These are phyloP conservation scores for Leiothrix lutea DNA, from an alignment of 2,113 vertebrate species.

Conservation along the genomic window DNA sequence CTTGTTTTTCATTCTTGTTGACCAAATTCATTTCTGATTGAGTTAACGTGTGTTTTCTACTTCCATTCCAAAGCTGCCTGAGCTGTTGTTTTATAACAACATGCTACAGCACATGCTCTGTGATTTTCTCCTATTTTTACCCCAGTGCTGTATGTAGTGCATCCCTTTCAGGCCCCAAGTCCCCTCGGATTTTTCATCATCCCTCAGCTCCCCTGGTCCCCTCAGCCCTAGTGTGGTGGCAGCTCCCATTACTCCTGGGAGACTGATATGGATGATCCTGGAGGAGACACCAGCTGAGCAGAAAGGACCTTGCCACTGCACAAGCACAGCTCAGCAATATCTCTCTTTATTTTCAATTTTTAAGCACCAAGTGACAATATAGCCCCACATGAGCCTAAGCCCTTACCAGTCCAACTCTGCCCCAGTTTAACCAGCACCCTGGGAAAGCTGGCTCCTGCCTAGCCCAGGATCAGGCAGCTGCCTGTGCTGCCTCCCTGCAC, in stretches of 20 bases:
- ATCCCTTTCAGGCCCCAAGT: too few species aligned
- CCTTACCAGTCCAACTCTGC: too few species aligned
- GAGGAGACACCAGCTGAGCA: not conserved
- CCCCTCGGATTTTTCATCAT: not conserved
- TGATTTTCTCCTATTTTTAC: not conserved
- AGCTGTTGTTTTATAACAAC: not conserved
- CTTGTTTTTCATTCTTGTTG: not conserved
- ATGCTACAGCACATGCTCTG: rapidly evolving
- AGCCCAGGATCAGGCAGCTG: not conserved
- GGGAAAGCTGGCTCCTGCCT: not conserved
- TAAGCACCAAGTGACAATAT: too few species aligned
- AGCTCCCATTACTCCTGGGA: not conserved
- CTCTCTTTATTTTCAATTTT: not conserved
- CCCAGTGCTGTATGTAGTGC: rapidly evolving
- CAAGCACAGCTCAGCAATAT: not conserved
- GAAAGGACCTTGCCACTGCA: not conserved
- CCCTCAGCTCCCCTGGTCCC: not conserved
- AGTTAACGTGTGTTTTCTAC: not conserved
- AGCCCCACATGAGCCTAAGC: not conserved
- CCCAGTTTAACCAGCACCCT: not conserved
- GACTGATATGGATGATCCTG: not conserved
- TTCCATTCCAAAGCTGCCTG: not conserved
- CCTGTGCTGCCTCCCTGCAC: not conserved
- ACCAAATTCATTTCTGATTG: not conserved
- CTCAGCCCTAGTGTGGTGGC: not conserved